Percentiles rank a stretch among this genome's conserved stretches.
Evolutionary conservation across 2,113 vertebrate species (phyloP).

Genomic region (Microcebus griseorufus): DNA sequence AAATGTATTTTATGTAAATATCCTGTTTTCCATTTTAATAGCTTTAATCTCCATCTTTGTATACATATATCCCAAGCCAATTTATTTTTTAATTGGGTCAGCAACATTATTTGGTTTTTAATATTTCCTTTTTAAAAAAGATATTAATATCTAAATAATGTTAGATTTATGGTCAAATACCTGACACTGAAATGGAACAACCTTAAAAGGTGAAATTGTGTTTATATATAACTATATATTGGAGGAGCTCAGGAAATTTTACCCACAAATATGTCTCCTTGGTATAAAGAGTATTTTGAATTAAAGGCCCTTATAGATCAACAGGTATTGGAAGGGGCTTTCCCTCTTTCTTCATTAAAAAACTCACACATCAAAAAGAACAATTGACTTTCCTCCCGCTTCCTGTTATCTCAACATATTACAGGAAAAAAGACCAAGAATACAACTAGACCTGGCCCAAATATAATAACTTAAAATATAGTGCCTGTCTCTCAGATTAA

Average conservation of each 20-base stretch:
- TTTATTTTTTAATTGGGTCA: background rate
- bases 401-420: too few relatives aligned
- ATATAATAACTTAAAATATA: too few relatives aligned
- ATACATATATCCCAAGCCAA: background rate
- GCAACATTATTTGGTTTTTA: background rate
- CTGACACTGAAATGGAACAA: background rate
- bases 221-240: background rate
- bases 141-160: background rate
- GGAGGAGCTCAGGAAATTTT: background rate
- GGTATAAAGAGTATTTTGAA: too few relatives aligned
- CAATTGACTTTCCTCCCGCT: too few relatives aligned
- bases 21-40: background rate
- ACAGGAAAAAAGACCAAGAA: too few relatives aligned
- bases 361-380: too few relatives aligned
- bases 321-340: background rate
- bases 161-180: background rate
- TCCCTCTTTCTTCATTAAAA: background rate
- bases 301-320: too few relatives aligned
- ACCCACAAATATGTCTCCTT: too few relatives aligned
- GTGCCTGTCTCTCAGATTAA: too few relatives aligned
- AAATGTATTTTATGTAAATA: constrained; percentile 19
- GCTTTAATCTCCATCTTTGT: background rate
- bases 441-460: too few relatives aligned
- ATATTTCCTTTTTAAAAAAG: background rate
- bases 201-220: background rate